Evolutionary conservation across 2,797 vertebrate genomes (phyloP), one percentile per base, ranked within the genome.

Genomic region (Siniperca scherzeri): DNA sequence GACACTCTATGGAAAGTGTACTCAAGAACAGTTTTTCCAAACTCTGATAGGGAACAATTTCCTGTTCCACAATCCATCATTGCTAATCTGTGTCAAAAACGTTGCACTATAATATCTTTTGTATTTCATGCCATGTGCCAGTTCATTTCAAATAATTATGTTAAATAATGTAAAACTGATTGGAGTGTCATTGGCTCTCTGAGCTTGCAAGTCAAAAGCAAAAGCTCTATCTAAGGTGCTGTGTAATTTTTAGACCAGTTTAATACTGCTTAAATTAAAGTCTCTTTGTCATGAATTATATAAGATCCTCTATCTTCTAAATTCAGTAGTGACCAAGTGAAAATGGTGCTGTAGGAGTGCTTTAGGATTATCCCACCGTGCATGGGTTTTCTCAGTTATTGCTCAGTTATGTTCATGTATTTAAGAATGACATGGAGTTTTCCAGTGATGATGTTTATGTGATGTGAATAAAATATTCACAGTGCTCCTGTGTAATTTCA

Each of bases 281-380:
- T 33, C 36, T 76, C 46, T 83, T 33, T 17, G 30, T 59, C 53
- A 81, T 87, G 36, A 91, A 89, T 81, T 82, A 87, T 87, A 55
- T 14, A 88, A 36, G 25, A 7, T 44, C 61, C 40, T n/a, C 38
- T 38, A 17, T 77, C 55, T 78, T 65, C 25, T 78, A 65, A 72
- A 78, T 60, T 69, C 60, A 71, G 42, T 68, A 72, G 80, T 74
- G 76, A 55, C 55, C 57, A 66, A 70, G 25, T 67, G 33, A 74
- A 52, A 61, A 22, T 14, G 30, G n/a, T 55, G 48, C 42, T 65
- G 62, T 11, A 4, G 38, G 55, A 77, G 36, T 22, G 46, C 27
- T 76, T 81, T 36, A 75, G 44, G 52, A 30, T 30, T 30, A 30
- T 64, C 25, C 46, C 36, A 16, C 30, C 3, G 22, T 17, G 44